Evolutionary conservation across 2,888 invertebrate genomes (phyloP).

Genomic region (Caradrina clavipalpis): DNA sequence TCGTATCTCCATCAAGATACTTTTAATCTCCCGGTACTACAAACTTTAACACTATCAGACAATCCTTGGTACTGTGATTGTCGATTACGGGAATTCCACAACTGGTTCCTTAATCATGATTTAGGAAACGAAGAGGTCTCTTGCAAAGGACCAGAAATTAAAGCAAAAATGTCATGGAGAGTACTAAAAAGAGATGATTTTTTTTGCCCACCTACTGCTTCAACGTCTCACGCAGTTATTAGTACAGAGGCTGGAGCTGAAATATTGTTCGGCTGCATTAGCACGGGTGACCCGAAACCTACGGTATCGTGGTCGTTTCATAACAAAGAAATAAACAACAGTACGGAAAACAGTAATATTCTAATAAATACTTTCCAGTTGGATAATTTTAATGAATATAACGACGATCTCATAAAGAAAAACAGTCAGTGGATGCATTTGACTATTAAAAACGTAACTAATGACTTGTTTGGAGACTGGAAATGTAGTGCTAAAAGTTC

Average conservation of each 20-base stretch:
- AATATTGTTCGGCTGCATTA: slow-evolving; percentile 7
- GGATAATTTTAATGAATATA: too few species aligned
- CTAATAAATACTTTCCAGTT: too few species aligned
- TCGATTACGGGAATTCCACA: slow-evolving; percentile 94
- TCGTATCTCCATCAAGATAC: slow-evolving; percentile 91
- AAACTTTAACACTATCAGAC: slow-evolving; percentile 95
- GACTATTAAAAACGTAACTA: too few species aligned
- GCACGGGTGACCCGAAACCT: too few species aligned
- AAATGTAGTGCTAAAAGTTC: too few species aligned
- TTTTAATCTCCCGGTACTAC: slow-evolving; percentile 90
- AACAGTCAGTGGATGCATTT: too few species aligned
- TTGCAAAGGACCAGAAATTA: slow-evolving; percentile 93
- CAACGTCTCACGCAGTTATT: slow-evolving; percentile 90
- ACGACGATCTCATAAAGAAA: too few species aligned
- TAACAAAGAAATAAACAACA: too few species aligned
- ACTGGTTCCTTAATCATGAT: slow-evolving; percentile 95
- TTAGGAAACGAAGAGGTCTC: slow-evolving; percentile 94
- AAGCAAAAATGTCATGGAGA: slow-evolving; percentile 94
- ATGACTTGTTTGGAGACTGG: too few species aligned
- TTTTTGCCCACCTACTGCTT: slow-evolving; percentile 95
- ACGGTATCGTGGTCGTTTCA: too few species aligned
- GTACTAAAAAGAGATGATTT: slow-evolving; percentile 93
- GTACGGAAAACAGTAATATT: too few species aligned
- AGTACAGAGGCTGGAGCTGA: slow-evolving; percentile 95
- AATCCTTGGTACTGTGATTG: slow-evolving; percentile 98